phyloP scores from a whole-genome alignment of 2,113 vertebrate species.

The Eretmochelys imbricata region DNA sequence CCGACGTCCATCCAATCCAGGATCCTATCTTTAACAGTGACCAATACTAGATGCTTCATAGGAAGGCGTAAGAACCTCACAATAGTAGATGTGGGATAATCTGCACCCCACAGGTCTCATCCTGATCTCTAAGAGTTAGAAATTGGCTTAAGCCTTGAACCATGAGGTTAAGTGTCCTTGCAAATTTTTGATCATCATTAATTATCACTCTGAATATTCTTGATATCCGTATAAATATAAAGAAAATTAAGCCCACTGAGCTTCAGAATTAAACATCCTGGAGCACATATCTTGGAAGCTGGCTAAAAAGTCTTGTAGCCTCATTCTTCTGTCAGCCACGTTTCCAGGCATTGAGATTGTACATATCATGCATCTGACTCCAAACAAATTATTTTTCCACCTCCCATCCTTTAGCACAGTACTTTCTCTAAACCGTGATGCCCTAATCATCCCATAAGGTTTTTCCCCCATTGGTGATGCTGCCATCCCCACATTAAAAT shows the following conservation, averaged over 20 bases:
- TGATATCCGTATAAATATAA: not conserved
- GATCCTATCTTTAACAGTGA: not conserved
- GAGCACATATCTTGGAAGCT: not conserved
- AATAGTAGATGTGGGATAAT: not conserved
- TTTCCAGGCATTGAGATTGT: not conserved
- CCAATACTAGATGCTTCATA: not conserved
- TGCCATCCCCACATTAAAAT: not conserved
- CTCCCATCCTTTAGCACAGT: not conserved
- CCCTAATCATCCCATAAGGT: not conserved
- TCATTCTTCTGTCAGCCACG: not conserved
- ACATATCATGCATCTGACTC: not conserved
- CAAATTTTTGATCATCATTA: not conserved
- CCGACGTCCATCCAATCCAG: not conserved
- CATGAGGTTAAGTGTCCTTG: not conserved
- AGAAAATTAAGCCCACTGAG: not conserved
- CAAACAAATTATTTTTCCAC: not conserved
- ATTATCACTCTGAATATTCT: not conserved
- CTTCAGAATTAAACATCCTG: constrained; percentile 3
- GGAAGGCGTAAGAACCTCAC: not conserved
- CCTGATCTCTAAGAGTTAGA: not conserved
- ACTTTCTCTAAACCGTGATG: not conserved
- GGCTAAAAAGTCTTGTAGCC: not conserved
- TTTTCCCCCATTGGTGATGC: not conserved
- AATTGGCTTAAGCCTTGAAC: not conserved
- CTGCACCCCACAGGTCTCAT: not conserved